phyloP scores from a whole-genome alignment of 2,113 vertebrate genomes.

The Leucoraja erinaceus region DNA sequence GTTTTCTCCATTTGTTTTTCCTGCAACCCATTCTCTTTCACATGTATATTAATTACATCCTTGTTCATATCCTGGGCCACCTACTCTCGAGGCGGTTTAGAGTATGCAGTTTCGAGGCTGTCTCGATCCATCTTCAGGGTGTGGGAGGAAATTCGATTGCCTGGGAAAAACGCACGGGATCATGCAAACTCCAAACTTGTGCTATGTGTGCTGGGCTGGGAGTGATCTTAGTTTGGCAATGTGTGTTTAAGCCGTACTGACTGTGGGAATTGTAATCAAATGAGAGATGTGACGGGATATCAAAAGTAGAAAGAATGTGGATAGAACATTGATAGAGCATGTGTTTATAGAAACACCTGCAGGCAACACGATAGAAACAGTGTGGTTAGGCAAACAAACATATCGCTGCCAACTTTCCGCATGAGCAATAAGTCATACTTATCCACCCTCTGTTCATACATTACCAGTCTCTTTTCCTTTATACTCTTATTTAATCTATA shows the following conservation, averaged over 20 bases:
- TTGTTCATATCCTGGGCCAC: too few species aligned
- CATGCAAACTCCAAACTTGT: neutral
- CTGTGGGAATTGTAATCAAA: neutral
- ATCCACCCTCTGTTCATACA: neutral
- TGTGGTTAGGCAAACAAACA: neutral
- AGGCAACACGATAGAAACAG: neutral
- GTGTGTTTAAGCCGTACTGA: neutral
- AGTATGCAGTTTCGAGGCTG: too few species aligned
- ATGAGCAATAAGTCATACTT: neutral
- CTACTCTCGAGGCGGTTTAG: too few species aligned
- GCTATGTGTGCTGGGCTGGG: neutral
- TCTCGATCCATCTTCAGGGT: too few species aligned
- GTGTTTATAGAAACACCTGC: neutral
- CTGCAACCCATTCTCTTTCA: too few species aligned
- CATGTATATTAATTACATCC: too few species aligned
- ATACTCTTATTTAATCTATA: neutral
- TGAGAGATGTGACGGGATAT: neutral
- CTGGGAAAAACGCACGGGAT: too few species aligned
- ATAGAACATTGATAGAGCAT: too few species aligned
- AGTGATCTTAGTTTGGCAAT: neutral
- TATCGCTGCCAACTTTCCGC: neutral
- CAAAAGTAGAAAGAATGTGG: neutral
- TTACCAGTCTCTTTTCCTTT: neutral
- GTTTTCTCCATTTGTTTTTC: too few species aligned
- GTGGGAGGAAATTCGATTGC: too few species aligned